phyloP scores from a whole-genome alignment of 2,888 invertebrate species.

The Cosmorhoe ocellata region DNA sequence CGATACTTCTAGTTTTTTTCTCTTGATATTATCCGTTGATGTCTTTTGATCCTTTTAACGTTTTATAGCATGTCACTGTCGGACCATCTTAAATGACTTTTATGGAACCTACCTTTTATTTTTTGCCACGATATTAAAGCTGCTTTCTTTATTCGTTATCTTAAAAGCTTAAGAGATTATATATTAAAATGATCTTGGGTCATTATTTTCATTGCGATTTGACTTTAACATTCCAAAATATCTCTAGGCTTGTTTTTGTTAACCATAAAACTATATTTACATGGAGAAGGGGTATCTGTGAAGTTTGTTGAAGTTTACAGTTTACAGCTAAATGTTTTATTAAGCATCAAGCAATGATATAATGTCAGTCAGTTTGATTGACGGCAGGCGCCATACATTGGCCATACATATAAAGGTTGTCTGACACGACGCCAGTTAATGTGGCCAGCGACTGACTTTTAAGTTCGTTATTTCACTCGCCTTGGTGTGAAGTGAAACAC shows the following conservation, averaged over 20 bases:
- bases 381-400: constrained; percentile 47
- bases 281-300: constrained; percentile 35
- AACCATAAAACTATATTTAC: constrained; percentile 39
- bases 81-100: constrained; percentile 29
- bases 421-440: constrained; percentile 14
- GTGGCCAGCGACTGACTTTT: background rate
- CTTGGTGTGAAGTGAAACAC: background rate
- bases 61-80: constrained; percentile 37
- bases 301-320: constrained; percentile 40
- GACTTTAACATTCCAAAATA: constrained; percentile 13
- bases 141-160: constrained; percentile 22
- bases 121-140: constrained; percentile 13
- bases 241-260: constrained; percentile 39
- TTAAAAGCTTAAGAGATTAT: constrained; percentile 8
- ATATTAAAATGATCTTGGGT: too few species aligned
- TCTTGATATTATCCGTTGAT: constrained; percentile 32
- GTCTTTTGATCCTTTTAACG: constrained; percentile 32
- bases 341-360: constrained; percentile 56
- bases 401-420: constrained; percentile 7
- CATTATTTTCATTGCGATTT: constrained; percentile 7
- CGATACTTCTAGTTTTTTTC: constrained; percentile 33
- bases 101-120: constrained; percentile 22
- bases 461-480: background rate
- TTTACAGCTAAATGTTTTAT: constrained; percentile 58
- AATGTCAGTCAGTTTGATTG: constrained; percentile 64